Evolutionary conservation across 1,140 invertebrate genomes (phyloP), one percentile per base, ranked within the genome.

Genomic region (Lysiphlebus fabarum): DNA sequence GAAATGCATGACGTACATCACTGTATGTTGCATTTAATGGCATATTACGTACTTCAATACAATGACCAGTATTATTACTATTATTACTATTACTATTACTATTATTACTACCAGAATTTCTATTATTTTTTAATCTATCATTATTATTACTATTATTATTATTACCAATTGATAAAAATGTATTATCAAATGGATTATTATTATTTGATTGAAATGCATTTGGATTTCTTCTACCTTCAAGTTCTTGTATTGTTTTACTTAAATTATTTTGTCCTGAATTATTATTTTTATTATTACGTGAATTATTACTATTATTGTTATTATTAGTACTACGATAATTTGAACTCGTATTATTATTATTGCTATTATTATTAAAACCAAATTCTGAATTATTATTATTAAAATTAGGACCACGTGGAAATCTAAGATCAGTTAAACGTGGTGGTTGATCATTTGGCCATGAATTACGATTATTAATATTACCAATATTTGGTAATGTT

Each of bases 1-100:
- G 82, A 70, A 96, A 95, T 61, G 94, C 90, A 53, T 88, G 84
- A 9, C 91, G 80, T 0, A 96, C 78, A 67, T 95, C 92, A 17
- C 84, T 83, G 67, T 92, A 91, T n/a, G 82, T 84, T 0, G 87
- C 82, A 58, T 82, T 85, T 12, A 82, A 73, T 1, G 85, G 84
- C 70, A 90, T 84, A 56, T 88, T 87, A 43, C 83, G 82, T 0
- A 94, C 79, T 63, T 89, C 85, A 8, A 93, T 82, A 66, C 89
- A 90, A 50, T 80, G 77, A 7, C 83, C 83, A 26, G 62, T 62
- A n/a, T 63, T 73, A 67, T 60, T 64, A 48, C 4, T 81, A 66
- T 88, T 90, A 49, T 80, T 78, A 5, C 83, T 82, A 17, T 62
- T 63, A 12, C 62, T 73, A 67, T 60, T 64, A 45, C 56, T 36